These are phyloP conservation scores for Calliopsis andreniformis DNA, from an alignment of 1,140 invertebrate species.

Conservation along the genomic window DNA sequence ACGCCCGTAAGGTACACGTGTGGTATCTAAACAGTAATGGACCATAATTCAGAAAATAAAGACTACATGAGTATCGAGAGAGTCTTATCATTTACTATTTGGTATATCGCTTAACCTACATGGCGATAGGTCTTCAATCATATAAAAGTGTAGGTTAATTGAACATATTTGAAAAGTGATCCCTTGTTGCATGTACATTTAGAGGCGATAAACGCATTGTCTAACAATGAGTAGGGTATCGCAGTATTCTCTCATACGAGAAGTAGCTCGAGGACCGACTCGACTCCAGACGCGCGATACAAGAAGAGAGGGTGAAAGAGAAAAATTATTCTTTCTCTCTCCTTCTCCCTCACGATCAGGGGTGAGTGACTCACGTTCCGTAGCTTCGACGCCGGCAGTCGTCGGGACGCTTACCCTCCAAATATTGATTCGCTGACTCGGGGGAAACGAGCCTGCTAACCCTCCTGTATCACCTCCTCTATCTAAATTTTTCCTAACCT, in stretches of 20 bases:
- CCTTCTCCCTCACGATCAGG: slow-evolving; percentile 57
- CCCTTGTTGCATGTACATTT: background rate
- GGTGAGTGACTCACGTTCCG: slow-evolving; percentile 80
- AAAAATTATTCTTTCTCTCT: slow-evolving; percentile 59
- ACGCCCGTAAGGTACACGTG: too few species aligned
- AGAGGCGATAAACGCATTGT: background rate
- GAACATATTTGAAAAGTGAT: too few species aligned
- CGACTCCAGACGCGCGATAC: background rate
- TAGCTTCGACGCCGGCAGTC: slow-evolving; percentile 73
- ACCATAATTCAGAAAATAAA: too few species aligned
- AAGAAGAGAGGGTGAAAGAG: slow-evolving; percentile 55
- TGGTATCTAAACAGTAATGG: too few species aligned
- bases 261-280: slow-evolving; percentile 3
- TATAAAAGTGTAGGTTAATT: too few species aligned
- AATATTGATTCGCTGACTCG: slow-evolving; percentile 77
- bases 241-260: slow-evolving; percentile 18
- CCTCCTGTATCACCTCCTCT: slow-evolving; percentile 38
- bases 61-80: too few species aligned
- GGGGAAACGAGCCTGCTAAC: slow-evolving; percentile 52
- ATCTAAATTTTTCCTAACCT: slow-evolving; percentile 51
- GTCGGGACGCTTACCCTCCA: slow-evolving; percentile 74
- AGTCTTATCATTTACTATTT: too few species aligned
- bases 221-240: background rate
- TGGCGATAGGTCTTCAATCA: too few species aligned
- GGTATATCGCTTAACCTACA: too few species aligned